Percentiles rank a stretch among this genome's conserved stretches.
Evolutionary conservation across 2,888 invertebrate species (phyloP).

Genomic region (Ormyrus thymus): DNA sequence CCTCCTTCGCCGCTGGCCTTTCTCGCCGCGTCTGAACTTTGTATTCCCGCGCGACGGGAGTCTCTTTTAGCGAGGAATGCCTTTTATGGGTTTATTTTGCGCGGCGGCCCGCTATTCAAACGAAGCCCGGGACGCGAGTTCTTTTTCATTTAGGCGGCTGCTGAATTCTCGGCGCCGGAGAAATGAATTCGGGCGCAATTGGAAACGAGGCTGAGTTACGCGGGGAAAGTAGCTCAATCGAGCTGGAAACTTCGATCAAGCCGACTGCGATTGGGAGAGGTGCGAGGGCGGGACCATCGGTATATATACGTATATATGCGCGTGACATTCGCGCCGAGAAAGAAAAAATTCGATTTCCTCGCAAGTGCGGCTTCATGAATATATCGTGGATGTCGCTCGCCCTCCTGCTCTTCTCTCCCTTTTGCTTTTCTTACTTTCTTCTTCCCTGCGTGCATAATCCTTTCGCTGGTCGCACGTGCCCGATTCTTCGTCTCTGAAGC

Average conservation of each 20-base stretch:
- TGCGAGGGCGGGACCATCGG: background rate
- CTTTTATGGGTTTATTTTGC: constrained; percentile 4
- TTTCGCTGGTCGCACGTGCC: constrained; percentile 20
- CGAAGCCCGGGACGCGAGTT: background rate
- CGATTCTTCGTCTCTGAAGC: constrained; percentile 7
- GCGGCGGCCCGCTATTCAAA: background rate
- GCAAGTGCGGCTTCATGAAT: constrained; percentile 40
- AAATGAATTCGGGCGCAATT: constrained; percentile 35
- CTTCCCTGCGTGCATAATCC: constrained; percentile 28
- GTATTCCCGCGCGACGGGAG: too few relatives aligned
- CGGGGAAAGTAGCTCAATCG: constrained; percentile 36
- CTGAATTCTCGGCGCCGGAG: constrained; percentile 13
- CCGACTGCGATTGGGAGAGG: constrained; percentile 5
- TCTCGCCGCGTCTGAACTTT: background rate
- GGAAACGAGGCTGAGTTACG: constrained; percentile 29
- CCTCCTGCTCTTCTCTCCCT: background rate
- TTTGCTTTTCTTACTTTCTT: constrained; percentile 17
- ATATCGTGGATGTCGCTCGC: constrained; percentile 38
- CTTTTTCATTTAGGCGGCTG: constrained; percentile 40
- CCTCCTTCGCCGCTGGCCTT: background rate
- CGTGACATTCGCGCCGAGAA: background rate
- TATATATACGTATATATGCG: background rate
- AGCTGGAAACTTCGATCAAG: constrained; percentile 47
- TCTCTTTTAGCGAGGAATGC: constrained; percentile 22
- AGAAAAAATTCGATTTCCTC: constrained; percentile 34